phyloP scores from a whole-genome alignment of 2,797 vertebrate genomes.

The Trichosurus vulpecula region DNA sequence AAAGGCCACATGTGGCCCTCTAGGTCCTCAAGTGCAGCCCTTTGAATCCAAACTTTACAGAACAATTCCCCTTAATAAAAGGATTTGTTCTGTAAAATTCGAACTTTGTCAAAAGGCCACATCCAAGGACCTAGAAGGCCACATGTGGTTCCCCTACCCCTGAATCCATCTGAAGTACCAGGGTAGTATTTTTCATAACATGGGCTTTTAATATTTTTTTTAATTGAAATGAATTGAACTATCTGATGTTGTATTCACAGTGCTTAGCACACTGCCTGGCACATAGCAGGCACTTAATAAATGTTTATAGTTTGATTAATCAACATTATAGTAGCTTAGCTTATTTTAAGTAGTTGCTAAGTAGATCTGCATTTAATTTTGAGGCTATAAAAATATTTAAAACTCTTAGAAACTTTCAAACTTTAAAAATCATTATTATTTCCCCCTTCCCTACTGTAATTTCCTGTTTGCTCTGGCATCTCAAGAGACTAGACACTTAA shows the following conservation, averaged over 20 bases:
- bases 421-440: background rate
- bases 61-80: no score
- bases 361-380: background rate
- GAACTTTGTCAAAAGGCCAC: no score
- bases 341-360: background rate
- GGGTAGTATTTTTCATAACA: background rate
- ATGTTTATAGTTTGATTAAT: background rate
- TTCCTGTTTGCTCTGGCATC: constrained; percentile 16
- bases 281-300: background rate
- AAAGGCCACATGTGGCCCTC: no score
- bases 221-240: background rate
- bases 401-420: background rate
- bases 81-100: no score
- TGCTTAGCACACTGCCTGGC: background rate
- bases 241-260: background rate
- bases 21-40: no score
- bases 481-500: background rate
- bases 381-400: background rate
- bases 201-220: background rate
- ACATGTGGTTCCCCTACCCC: no score
- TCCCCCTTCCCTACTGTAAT: background rate
- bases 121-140: no score
- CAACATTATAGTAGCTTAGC: background rate
- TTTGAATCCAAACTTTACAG: no score
- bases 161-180: background rate